phyloP scores from a whole-genome alignment of 2,797 vertebrate genomes.

The Peromyscus melanophrys region DNA sequence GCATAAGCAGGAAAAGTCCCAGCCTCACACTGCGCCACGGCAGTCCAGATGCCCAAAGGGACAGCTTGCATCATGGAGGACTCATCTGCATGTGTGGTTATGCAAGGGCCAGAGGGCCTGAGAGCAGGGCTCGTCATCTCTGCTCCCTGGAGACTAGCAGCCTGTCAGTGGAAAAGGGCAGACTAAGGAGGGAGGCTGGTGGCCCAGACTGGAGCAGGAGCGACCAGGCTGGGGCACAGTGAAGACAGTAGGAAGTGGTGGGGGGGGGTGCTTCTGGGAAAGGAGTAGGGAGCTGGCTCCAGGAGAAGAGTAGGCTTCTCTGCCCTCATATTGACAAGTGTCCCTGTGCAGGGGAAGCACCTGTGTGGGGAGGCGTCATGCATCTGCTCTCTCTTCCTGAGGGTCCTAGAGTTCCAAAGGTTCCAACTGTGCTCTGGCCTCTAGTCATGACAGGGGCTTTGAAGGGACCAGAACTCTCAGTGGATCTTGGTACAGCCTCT shows the following conservation, averaged over 20 bases:
- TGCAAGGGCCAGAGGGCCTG: background rate
- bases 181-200: rapidly evolving
- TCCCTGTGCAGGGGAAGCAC: background rate
- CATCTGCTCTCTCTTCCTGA: background rate
- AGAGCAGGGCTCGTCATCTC: background rate
- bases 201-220: background rate
- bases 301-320: background rate
- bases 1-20: background rate
- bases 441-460: background rate
- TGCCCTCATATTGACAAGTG: background rate
- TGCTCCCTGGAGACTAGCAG: background rate
- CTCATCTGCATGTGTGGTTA: background rate
- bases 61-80: background rate
- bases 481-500: background rate
- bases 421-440: background rate
- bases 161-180: too few relatives aligned
- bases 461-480: background rate
- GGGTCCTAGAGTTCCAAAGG: background rate
- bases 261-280: background rate
- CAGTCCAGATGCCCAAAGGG: too few relatives aligned
- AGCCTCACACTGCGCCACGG: too few relatives aligned
- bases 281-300: background rate
- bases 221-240: background rate
- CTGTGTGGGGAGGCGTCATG: background rate
- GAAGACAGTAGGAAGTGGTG: background rate